phyloP scores from a whole-genome alignment of 1,140 invertebrate species.

The Drosophila miranda region DNA sequence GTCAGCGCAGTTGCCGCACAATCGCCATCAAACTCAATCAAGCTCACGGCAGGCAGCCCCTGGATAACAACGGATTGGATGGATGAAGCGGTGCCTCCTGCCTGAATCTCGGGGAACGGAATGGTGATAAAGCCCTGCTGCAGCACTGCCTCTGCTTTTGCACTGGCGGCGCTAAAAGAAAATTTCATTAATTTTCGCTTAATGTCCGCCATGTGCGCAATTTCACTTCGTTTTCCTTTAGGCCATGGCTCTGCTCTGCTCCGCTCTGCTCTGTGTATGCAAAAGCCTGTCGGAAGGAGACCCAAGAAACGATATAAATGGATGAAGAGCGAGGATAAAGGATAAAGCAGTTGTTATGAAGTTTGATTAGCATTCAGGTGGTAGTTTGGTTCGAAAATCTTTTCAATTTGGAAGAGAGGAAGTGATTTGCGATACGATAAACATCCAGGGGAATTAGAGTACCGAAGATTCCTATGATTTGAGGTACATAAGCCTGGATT shows the following conservation, averaged over 20 bases:
- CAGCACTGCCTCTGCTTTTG: constrained; percentile 21
- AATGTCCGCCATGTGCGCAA: constrained; percentile 74
- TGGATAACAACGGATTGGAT: constrained; percentile 64
- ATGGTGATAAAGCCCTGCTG: constrained; percentile 34
- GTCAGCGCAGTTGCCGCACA: constrained; percentile 62
- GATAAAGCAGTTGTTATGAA: constrained; percentile 22
- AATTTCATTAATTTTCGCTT: constrained; percentile 78
- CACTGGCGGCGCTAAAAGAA: constrained; percentile 40
- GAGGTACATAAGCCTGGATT: neutral
- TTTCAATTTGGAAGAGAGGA: too few relatives aligned
- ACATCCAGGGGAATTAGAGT: too few relatives aligned
- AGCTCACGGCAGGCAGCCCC: constrained; percentile 61
- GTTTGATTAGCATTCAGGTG: constrained; percentile 35
- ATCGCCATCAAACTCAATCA: constrained; percentile 76
- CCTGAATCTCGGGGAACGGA: neutral
- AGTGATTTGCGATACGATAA: too few relatives aligned
- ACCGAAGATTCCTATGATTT: too few relatives aligned
- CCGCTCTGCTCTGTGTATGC: constrained; percentile 22
- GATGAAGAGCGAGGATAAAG: constrained; percentile 1
- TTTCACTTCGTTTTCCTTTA: constrained; percentile 53
- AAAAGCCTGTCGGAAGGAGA: constrained; percentile 26
- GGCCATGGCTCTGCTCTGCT: neutral
- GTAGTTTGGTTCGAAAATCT: neutral
- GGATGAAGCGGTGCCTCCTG: constrained; percentile 37
- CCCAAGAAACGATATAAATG: constrained; percentile 6